phyloP scores from a whole-genome alignment of 2,797 vertebrate genomes.

The Acanthiza pusilla region DNA sequence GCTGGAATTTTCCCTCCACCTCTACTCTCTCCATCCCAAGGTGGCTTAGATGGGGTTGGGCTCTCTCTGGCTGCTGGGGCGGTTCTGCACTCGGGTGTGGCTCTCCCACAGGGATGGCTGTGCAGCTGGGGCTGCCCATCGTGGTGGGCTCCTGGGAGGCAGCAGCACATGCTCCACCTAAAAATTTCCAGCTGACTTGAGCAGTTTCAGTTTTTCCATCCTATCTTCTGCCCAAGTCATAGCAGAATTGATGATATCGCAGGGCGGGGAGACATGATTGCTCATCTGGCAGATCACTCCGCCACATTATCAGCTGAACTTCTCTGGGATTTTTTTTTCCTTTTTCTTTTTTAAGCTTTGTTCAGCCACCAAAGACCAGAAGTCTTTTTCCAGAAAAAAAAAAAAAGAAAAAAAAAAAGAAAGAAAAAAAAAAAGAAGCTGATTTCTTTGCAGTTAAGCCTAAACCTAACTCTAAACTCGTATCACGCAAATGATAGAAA shows the following conservation, averaged over 20 bases:
- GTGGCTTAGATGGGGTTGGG: accelerated
- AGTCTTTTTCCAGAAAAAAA: not conserved
- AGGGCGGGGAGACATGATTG: slow-evolving; percentile 4
- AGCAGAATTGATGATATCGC: not conserved
- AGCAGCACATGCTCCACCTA: accelerated
- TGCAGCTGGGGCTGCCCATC: not conserved
- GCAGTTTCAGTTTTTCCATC: slow-evolving; percentile 15
- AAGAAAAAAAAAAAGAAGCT: not conserved
- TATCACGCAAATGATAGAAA: not conserved
- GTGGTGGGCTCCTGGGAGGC: not conserved
- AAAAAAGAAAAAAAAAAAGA: not conserved
- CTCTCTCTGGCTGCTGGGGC: not conserved
- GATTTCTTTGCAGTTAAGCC: not conserved
- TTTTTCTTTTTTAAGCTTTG: not conserved
- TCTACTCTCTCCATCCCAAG: not conserved
- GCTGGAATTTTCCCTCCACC: not conserved
- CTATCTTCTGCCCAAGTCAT: slow-evolving; percentile 35
- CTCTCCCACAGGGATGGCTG: accelerated
- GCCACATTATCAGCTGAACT: not conserved
- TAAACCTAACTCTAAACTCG: not conserved
- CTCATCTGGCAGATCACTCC: not conserved
- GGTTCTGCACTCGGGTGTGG: accelerated
- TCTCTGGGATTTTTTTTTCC: not conserved
- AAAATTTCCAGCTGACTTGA: not conserved
- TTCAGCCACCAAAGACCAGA: not conserved